Conservation (phyloP, 2,797 vertebrate genomes). For the Clarias platycephalus region DNA sequence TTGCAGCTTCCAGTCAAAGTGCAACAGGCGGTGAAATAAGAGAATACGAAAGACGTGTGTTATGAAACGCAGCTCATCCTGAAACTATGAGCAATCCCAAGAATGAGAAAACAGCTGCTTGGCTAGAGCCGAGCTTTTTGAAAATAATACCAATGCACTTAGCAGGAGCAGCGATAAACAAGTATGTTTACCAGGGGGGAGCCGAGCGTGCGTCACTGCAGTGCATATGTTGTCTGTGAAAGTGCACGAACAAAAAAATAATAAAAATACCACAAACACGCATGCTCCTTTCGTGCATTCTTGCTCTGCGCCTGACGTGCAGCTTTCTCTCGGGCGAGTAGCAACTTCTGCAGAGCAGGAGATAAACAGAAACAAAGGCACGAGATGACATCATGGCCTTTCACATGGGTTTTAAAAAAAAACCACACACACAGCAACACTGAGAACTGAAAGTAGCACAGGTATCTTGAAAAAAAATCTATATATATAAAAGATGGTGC, state of each 20-base stretch:
- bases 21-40: constrained; percentile 31
- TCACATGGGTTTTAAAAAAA: background rate
- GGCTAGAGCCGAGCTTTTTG: background rate
- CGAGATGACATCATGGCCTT: background rate
- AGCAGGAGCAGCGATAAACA: background rate
- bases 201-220: constrained; percentile 11
- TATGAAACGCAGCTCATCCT: constrained; percentile 25
- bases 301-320: background rate
- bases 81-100: background rate
- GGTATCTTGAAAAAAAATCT: no score
- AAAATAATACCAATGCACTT: constrained; percentile 14
- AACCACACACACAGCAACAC: background rate
- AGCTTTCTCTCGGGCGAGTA: background rate
- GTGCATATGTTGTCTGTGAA: background rate
- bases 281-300: background rate
- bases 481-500: no score
- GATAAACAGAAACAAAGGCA: constrained; percentile 1
- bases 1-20: constrained; percentile 7
- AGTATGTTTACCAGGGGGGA: constrained; percentile 10
- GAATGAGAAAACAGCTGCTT: constrained; percentile 30
- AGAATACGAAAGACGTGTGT: constrained; percentile 13
- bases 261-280: constrained; percentile 2
- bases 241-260: background rate
- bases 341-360: background rate
- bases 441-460: background rate